Conservation (phyloP, 2,888 invertebrate species). For the Halictus quadricinctus region DNA sequence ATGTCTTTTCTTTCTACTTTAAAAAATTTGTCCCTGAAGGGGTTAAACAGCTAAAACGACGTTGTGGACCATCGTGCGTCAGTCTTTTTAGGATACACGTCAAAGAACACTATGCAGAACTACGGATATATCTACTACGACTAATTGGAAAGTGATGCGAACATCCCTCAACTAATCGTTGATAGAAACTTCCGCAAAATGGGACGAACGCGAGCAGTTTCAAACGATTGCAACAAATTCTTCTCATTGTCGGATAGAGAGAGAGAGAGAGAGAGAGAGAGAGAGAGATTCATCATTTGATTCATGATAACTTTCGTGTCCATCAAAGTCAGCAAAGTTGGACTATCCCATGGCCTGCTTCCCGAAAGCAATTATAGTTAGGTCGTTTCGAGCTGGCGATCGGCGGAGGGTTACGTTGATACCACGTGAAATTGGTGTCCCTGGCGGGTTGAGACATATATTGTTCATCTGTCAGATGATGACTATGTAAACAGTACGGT, state of each 20-base stretch:
- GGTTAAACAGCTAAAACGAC: no score
- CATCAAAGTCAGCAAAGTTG: constrained; percentile 8
- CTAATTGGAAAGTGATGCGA: background rate
- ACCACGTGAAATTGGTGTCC: constrained; percentile 21
- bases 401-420: background rate
- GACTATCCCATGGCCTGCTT: background rate
- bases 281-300: no score
- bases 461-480: no score
- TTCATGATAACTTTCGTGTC: background rate
- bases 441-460: background rate
- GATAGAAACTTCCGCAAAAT: background rate
- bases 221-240: background rate
- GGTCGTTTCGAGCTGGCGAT: background rate
- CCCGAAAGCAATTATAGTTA: background rate
- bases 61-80: no score
- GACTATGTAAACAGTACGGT: no score
- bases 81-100: background rate
- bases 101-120: background rate
- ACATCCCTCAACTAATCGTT: background rate
- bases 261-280: no score
- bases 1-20: no score
- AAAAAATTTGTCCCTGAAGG: no score
- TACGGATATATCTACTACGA: background rate
- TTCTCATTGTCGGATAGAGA: background rate
- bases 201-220: background rate